A percentile compares a stretch with the other conserved stretches of the same genome.
Evolutionary conservation across 2,888 invertebrate species (phyloP).

Genomic region (Ferrisia virgata): DNA sequence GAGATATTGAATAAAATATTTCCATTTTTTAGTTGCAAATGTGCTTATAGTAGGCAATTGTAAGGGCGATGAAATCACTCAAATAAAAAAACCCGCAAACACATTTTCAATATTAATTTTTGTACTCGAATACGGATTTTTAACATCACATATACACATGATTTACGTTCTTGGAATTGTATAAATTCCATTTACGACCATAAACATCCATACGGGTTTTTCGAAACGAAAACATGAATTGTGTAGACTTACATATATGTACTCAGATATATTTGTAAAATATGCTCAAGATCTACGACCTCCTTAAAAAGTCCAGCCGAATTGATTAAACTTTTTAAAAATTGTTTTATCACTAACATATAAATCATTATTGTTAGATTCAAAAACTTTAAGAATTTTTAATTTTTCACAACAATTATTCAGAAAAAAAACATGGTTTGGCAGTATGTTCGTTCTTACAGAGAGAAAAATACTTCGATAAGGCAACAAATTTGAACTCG

Average conservation of each 20-base stretch:
- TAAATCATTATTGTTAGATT: too few relatives aligned
- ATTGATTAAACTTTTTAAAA: too few relatives aligned
- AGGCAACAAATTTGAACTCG: background rate
- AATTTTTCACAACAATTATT: background rate
- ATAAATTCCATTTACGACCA: background rate
- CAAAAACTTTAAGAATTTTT: background rate
- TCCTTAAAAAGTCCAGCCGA: too few relatives aligned
- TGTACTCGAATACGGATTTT: background rate
- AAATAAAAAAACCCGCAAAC: background rate
- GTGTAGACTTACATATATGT: too few relatives aligned
- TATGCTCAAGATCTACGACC: too few relatives aligned
- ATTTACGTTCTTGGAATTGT: slow-evolving; percentile 11
- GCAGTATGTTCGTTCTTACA: background rate
- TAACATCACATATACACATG: background rate
- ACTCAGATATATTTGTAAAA: too few relatives aligned
- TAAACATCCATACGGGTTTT: background rate
- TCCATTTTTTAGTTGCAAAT: too few relatives aligned
- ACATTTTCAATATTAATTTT: background rate
- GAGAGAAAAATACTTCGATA: background rate
- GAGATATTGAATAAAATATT: too few relatives aligned
- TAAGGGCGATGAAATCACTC: too few relatives aligned
- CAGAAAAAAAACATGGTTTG: too few relatives aligned
- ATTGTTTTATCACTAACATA: too few relatives aligned
- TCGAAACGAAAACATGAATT: slow-evolving; percentile 7
- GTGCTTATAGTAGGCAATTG: too few relatives aligned